Conservation (phyloP, 2,888 invertebrate genomes). For the Pristionchus entomophagus region DNA sequence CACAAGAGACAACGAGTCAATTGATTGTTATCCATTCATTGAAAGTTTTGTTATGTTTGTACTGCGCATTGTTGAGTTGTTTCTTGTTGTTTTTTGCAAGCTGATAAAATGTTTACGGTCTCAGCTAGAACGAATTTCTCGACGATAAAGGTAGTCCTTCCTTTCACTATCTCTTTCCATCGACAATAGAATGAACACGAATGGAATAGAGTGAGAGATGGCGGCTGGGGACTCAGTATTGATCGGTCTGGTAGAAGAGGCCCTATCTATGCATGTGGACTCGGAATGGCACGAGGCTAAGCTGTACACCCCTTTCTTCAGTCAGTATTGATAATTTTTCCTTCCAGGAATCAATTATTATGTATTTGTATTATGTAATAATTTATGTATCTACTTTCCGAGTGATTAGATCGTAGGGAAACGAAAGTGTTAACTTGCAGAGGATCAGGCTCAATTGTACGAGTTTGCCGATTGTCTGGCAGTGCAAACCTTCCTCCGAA, state of each 20-base stretch:
- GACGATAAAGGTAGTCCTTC: background rate
- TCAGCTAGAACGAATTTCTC: background rate
- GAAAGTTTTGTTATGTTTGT: conserved; percentile 16
- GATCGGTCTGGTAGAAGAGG: conserved; percentile 59
- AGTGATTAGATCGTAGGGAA: background rate
- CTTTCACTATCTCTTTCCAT: background rate
- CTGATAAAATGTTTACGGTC: conserved; percentile 10
- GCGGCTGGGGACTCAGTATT: conserved; percentile 56
- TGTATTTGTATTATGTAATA: background rate
- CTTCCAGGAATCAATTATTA: background rate
- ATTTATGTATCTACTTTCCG: background rate
- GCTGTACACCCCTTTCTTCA: conserved; percentile 66
- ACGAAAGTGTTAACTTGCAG: conserved; percentile 79
- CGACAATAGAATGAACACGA: background rate
- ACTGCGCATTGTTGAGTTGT: conserved; percentile 26
- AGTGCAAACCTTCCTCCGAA: conserved; percentile 92
- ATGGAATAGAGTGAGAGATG: background rate
- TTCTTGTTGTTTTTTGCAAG: conserved; percentile 18
- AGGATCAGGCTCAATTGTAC: conserved; percentile 92
- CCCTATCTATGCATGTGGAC: conserved; percentile 63
- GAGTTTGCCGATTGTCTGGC: conserved; percentile 94
- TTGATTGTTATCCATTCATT: conserved; percentile 36
- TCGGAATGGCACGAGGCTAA: conserved; percentile 69
- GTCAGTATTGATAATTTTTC: conserved; percentile 52
- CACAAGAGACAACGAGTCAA: conserved; percentile 40